These are phyloP conservation scores for Labia minor DNA, from an alignment of 2,888 invertebrate genomes.

Conservation along the genomic window DNA sequence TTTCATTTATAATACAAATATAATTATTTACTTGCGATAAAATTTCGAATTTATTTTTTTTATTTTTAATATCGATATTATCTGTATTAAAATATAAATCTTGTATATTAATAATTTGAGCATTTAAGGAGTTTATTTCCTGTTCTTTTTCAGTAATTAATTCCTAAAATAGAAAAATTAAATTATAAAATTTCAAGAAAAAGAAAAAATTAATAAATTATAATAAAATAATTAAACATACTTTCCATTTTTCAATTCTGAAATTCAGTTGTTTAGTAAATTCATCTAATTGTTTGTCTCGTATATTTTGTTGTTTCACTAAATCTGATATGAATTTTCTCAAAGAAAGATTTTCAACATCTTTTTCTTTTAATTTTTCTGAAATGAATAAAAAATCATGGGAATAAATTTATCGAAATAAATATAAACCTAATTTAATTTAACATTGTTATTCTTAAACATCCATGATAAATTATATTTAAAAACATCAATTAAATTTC, in stretches of 20 bases:
- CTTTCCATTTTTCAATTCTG: constrained; percentile 4
- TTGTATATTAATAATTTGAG: neutral
- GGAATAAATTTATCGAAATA: too few relatives aligned
- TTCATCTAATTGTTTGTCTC: neutral
- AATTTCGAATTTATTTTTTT: neutral
- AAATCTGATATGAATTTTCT: neutral
- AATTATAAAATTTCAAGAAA: too few relatives aligned
- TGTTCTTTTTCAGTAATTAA: neutral
- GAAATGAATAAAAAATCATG: neutral
- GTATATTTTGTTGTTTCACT: neutral
- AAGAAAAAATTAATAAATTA: too few relatives aligned
- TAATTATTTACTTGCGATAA: neutral
- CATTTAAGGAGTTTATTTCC: neutral
- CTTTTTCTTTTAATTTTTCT: neutral
- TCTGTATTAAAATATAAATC: neutral
- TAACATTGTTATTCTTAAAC: too few relatives aligned
- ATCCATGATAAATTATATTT: too few relatives aligned
- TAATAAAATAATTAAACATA: neutral
- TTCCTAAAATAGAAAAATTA: neutral
- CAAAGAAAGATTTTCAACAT: neutral
- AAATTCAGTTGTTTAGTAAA: neutral
- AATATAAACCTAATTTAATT: too few relatives aligned
- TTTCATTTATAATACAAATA: neutral
- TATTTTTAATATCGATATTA: neutral
- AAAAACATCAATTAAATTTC: too few relatives aligned